phyloP scores from a whole-genome alignment of 2,113 vertebrate species.

The Ptilorrhoa leucosticta region DNA sequence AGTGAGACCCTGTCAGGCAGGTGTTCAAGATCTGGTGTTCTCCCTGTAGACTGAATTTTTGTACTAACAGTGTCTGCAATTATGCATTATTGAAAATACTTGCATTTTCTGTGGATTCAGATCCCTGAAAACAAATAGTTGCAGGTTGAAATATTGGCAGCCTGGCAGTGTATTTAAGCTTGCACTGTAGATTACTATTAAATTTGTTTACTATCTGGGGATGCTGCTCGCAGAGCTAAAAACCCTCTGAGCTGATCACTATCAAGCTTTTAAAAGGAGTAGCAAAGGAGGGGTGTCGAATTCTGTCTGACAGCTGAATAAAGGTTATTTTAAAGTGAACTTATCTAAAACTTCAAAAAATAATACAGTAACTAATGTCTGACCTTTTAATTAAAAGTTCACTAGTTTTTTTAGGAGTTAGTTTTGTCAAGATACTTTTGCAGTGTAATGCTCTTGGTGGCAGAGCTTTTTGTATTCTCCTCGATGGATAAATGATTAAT shows the following conservation, averaged over 20 bases:
- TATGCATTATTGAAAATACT: background rate
- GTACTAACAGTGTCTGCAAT: background rate
- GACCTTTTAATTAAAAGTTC: slow-evolving; percentile 16
- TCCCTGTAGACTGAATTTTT: background rate
- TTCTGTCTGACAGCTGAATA: background rate
- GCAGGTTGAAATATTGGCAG: slow-evolving; percentile 1
- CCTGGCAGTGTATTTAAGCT: background rate
- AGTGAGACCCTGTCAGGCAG: background rate
- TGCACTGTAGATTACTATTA: background rate
- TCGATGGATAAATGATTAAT: slow-evolving; percentile 39
- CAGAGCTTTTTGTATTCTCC: slow-evolving; percentile 42
- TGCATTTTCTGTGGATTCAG: background rate
- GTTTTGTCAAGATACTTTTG: slow-evolving; percentile 1
- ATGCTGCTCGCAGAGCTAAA: slow-evolving; percentile 4
- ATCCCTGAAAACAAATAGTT: background rate
- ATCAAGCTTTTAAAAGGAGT: background rate
- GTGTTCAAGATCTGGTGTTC: background rate
- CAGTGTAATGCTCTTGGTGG: background rate
- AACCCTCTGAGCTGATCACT: background rate
- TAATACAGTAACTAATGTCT: background rate
- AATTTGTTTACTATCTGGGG: slow-evolving; percentile 17
- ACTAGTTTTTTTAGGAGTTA: background rate
- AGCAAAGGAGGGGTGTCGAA: background rate
- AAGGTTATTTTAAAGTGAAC: background rate
- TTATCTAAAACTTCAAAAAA: background rate